Base-by-base conservation (phyloP, 2,113 vertebrate species). In the Phyllostomus discolor region DNA sequence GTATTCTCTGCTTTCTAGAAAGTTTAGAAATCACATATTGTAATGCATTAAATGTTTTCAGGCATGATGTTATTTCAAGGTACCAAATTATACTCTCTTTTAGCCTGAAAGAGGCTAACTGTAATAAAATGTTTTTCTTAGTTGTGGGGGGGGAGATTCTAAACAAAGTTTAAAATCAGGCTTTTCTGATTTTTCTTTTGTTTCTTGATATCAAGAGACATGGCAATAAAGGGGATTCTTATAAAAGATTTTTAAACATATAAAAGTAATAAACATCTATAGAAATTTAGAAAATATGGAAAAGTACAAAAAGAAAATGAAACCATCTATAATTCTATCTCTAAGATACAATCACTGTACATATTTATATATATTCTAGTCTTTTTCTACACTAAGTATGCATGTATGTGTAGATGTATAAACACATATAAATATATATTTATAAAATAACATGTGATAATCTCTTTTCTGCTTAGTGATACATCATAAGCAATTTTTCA, bases 61-160 rank as follows among this genome's bases (percentile, higher is more conserved):
- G 41, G 35, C 38, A 81, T 91, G 35, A 10, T 14, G 64, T 84
- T 31, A 91, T 72, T 91, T 91, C 35, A 64, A 19, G 76, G 26
- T 59, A 66, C 20, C n/a, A 86, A 86, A 72, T 82, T 86, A 81
- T 72, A 43, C 16, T 81, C 3, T 91, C 26, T 46, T 66, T 3
- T 48, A 82, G 8, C 10, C 62, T 88, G 82, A 67, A 62, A 43
- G 54, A 88, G 54, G 66, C 83, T 19, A 28, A 31, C 76, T 33
- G 82, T 46, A 75, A 75, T 57, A 54, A 88, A 95, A 93, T 64
- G 64, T 62, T 96, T 70, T 83, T 79, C 33, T 87, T 66, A 50
- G 38, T 35, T 48, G 19, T 52, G 28, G 33, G 11, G 35, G 8
- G 19, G 66, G 10, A 16, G 15, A 72, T 28, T 70, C 19, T 41